These are phyloP conservation scores for Cataglyphis albicans DNA, from an alignment of 2,888 invertebrate species.

Conservation along the genomic window DNA sequence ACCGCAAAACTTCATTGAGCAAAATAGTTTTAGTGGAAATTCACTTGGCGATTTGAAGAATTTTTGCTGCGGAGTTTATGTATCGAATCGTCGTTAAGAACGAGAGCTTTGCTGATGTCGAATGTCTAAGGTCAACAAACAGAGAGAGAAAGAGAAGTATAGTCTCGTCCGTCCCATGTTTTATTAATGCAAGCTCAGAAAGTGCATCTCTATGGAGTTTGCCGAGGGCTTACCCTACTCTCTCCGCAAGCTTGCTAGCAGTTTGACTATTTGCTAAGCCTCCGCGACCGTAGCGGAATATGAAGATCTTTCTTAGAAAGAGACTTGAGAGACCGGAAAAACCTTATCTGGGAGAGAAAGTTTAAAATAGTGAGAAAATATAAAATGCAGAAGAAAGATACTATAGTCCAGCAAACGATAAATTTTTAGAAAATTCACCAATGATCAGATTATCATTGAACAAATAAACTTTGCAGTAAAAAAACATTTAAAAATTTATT, in stretches of 20 bases:
- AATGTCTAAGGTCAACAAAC: constrained; percentile 48
- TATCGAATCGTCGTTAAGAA: constrained; percentile 2
- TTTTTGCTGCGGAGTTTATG: constrained; percentile 5
- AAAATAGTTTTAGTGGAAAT: constrained; percentile 19
- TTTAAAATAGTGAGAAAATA: background rate
- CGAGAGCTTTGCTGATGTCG: constrained; percentile 40
- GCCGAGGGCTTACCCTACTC: constrained; percentile 58
- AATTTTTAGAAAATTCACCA: background rate
- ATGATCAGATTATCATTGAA: background rate
- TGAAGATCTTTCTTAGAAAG: constrained; percentile 10
- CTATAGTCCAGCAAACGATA: background rate
- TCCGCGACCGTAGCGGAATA: constrained; percentile 28
- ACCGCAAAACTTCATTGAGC: background rate
- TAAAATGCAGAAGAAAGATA: background rate
- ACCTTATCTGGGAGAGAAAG: background rate
- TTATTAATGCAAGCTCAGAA: constrained; percentile 72
- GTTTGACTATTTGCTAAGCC: constrained; percentile 70
- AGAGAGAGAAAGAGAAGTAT: constrained; percentile 38
- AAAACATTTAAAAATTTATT: background rate
- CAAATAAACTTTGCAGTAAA: background rate
- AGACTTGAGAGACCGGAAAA: background rate
- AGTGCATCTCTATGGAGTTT: constrained; percentile 67
- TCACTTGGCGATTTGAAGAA: constrained; percentile 15
- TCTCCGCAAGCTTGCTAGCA: background rate
- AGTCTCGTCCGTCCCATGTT: constrained; percentile 65